Evolutionary conservation across 2,797 vertebrate species (phyloP), one percentile per base, ranked within the genome.

Genomic region (Mergus octosetaceus): DNA sequence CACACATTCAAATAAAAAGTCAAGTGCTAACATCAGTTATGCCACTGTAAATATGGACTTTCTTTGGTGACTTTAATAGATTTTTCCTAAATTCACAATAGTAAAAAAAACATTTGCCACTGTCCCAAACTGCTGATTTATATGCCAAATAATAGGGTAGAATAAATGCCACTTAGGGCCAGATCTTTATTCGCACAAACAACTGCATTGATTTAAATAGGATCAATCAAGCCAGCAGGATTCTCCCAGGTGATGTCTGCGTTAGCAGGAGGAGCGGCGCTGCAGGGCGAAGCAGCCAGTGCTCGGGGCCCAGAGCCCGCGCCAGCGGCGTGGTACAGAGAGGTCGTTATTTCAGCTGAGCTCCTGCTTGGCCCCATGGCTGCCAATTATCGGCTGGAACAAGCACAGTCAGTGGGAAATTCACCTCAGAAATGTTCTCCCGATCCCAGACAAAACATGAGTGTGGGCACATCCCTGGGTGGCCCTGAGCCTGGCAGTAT

Each of bases 251-350:
- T 58, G n/a, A 39, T 0, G 0, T 77, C 81, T 64, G 3, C 4
- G 2, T 83, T 14, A 88, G 66, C 53, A 87, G 6, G 3, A 41
- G 60, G 62, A 85, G 41, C 25, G 45, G 87, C 2, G 1, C 57
- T 58, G 79, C 1, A 0, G 49, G 43, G 56, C 36, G 65, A 81
- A 86, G 14, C 0, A 3, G 19, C 75, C 68, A 49, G 28, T 88
- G 62, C 76, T 78, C 36, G 11, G 25, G 21, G 17, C 13, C n/a
- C 1, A 0, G 13, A 24, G 20, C 25, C 85, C 0, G 0, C 36
- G 30, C 41, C 71, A 61, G 71, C 1, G 0, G 56, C 1, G 0
- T 1, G 6, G 13, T 73, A 71, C 28, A 70, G 66, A 66, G 6
- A 70, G 6, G 3, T 13, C 0, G 0, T 39, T 16, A 32, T 60